Evolutionary conservation across 2,888 invertebrate species (phyloP).

Genomic region (Encarsia formosa): DNA sequence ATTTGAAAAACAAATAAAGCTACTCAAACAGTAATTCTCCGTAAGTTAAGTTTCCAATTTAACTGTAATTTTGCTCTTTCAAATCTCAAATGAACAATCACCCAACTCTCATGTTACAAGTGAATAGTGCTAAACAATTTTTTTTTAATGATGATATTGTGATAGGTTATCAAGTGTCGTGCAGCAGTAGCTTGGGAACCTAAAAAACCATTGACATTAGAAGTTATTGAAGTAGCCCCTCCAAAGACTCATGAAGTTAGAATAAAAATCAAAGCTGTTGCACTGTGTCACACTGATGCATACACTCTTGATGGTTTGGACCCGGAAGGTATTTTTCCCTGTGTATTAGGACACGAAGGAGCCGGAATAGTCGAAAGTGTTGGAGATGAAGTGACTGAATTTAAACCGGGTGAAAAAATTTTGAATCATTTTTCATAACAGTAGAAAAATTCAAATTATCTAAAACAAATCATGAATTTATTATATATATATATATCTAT

Average conservation of each 20-base stretch:
- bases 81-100: no score
- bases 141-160: no score
- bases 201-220: constrained; percentile 82
- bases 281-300: constrained; percentile 89
- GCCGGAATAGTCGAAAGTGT: constrained; percentile 95
- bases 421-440: constrained; percentile 1
- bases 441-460: background rate
- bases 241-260: constrained; percentile 92
- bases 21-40: no score
- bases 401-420: constrained; percentile 64
- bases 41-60: no score
- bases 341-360: constrained; percentile 94
- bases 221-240: constrained; percentile 90
- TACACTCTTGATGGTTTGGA: constrained; percentile 85
- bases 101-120: no score
- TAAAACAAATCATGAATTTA: background rate
- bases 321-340: constrained; percentile 88
- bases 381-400: constrained; percentile 84
- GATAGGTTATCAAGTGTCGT: constrained; percentile 80
- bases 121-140: no score
- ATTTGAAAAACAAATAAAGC: no score
- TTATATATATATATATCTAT: background rate
- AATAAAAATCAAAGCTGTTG: constrained; percentile 74
- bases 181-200: constrained; percentile 98
- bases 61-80: no score